A percentile compares a stretch with the other conserved stretches of the same genome.
Conservation (phyloP, 92 coral and sea anemone genomes). For the Porites lobata region DNA sequence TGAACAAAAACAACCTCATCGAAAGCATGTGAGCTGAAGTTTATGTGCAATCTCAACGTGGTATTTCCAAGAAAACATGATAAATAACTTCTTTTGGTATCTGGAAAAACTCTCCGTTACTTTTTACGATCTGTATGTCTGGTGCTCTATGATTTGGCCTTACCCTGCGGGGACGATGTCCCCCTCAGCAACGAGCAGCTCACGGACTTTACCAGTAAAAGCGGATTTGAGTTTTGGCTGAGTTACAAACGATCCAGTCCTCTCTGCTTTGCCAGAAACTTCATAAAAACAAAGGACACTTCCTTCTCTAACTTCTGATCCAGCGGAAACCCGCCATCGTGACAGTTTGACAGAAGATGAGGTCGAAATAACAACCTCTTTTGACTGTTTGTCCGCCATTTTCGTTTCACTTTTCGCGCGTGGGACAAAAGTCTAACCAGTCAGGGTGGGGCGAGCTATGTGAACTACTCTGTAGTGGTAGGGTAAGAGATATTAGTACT, state of each 20-base stretch:
- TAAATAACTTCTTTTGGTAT: background rate
- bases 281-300: slow-evolving; percentile 94
- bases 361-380: slow-evolving; percentile 89
- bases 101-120: background rate
- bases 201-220: slow-evolving; percentile 84
- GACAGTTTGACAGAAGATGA: slow-evolving; percentile 77
- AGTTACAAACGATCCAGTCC: slow-evolving; percentile 76
- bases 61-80: background rate
- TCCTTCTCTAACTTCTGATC: slow-evolving; percentile 93
- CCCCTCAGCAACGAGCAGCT: slow-evolving; percentile 91
- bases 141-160: background rate
- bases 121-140: background rate
- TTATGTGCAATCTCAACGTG: background rate
- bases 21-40: background rate
- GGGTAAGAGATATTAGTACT: background rate
- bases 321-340: slow-evolving; percentile 92
- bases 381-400: slow-evolving; percentile 92
- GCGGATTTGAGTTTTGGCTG: slow-evolving; percentile 94
- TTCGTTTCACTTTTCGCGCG: slow-evolving; percentile 90
- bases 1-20: background rate
- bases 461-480: background rate
- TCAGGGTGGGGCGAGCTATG: slow-evolving; percentile 40
- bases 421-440: slow-evolving; percentile 16
- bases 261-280: slow-evolving; percentile 66
- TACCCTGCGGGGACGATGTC: slow-evolving; percentile 92